These are phyloP conservation scores for Phaethornis superciliosus DNA, from an alignment of 2,113 vertebrate species.

Conservation along the genomic window DNA sequence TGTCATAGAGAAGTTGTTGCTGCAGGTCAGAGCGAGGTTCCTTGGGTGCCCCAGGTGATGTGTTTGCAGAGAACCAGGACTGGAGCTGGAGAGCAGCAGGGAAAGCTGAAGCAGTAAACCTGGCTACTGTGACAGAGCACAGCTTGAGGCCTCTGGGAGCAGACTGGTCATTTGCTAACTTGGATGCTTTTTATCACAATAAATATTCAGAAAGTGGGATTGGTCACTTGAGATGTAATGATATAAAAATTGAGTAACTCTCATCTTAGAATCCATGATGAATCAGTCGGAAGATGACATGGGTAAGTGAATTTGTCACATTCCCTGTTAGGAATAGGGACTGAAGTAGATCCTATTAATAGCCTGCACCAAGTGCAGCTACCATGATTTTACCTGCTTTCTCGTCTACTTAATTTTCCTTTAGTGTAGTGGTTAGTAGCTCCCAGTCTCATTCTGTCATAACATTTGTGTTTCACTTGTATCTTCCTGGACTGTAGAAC, in stretches of 20 bases:
- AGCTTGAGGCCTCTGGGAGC: background rate
- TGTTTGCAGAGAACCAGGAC: background rate
- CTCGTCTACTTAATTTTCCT: background rate
- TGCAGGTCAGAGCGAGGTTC: background rate
- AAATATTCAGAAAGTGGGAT: accelerated
- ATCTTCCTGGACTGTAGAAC: background rate
- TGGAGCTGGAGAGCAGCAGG: background rate
- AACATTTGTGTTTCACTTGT: background rate
- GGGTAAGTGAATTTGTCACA: background rate
- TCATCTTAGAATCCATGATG: background rate
- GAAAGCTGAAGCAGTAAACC: background rate
- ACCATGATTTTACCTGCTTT: background rate
- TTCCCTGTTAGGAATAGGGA: background rate
- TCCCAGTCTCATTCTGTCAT: background rate
- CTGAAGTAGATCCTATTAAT: background rate
- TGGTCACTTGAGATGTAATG: background rate
- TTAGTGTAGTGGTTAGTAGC: background rate
- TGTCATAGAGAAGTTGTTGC: background rate
- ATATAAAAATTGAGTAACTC: background rate
- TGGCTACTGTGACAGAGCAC: background rate
- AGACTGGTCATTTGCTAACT: background rate
- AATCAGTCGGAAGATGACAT: background rate
- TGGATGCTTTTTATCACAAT: background rate
- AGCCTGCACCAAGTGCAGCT: background rate
- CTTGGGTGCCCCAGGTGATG: background rate